Evolutionary conservation across 2,888 invertebrate genomes (phyloP).

Genomic region (Amphipyra berbera): DNA sequence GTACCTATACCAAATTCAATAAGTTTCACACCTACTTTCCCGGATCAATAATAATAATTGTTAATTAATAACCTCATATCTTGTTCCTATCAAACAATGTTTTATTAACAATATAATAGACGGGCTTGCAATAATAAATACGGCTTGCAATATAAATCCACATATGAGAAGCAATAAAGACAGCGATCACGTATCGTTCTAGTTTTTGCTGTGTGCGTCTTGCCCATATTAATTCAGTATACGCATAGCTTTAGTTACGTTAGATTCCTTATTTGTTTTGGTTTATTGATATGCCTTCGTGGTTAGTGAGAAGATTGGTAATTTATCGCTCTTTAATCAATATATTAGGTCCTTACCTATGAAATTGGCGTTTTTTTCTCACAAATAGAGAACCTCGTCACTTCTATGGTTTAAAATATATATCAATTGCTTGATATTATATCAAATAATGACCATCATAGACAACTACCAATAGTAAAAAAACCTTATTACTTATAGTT

Average conservation of each 20-base stretch:
- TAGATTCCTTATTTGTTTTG: slow-evolving; percentile 44
- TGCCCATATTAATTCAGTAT: slow-evolving; percentile 66
- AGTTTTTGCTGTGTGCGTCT: slow-evolving; percentile 58
- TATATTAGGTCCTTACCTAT: too few species aligned
- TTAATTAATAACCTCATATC: slow-evolving; percentile 11
- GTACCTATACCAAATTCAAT: too few species aligned
- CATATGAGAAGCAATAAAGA: slow-evolving; percentile 69
- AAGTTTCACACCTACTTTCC: neutral
- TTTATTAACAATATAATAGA: slow-evolving; percentile 41
- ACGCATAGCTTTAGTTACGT: slow-evolving; percentile 29
- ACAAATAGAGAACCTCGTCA: too few species aligned
- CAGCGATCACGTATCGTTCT: slow-evolving; percentile 66
- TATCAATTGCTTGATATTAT: too few species aligned
- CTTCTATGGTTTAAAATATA: too few species aligned
- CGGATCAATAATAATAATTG: neutral
- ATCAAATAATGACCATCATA: too few species aligned
- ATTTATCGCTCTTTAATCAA: neutral
- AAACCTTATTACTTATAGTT: too few species aligned
- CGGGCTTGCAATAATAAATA: slow-evolving; percentile 26
- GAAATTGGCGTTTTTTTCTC: too few species aligned
- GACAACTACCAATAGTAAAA: too few species aligned
- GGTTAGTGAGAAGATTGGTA: neutral
- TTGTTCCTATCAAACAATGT: slow-evolving; percentile 23
- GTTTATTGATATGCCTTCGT: slow-evolving; percentile 22
- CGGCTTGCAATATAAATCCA: slow-evolving; percentile 21